Evolutionary conservation across 2,113 vertebrate genomes (phyloP).

Genomic region (Ailurus styani): DNA sequence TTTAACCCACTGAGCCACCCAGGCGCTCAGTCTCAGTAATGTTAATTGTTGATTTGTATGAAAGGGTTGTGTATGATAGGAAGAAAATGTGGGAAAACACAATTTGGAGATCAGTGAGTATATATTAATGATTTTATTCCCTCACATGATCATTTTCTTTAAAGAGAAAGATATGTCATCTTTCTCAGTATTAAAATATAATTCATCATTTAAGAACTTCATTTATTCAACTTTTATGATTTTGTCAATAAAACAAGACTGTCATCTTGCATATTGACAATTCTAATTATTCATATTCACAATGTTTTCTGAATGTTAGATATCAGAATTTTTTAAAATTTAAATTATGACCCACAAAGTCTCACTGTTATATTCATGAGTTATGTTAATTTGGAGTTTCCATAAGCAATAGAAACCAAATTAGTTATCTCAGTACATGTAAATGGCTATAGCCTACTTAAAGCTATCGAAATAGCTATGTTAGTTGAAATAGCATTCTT

Average conservation of each 20-base stretch:
- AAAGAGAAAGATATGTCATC: neutral
- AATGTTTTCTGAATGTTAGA: neutral
- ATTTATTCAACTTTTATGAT: neutral
- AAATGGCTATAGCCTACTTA: neutral
- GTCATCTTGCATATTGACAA: neutral
- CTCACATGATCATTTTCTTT: neutral
- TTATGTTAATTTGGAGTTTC: neutral
- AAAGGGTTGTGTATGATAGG: neutral
- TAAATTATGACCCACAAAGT: neutral
- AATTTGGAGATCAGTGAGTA: neutral
- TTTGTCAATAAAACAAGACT: neutral
- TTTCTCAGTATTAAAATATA: constrained; percentile 14
- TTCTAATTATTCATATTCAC: neutral
- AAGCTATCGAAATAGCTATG: neutral
- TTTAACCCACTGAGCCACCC: too few species aligned
- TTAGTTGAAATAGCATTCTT: neutral
- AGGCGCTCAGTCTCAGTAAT: neutral
- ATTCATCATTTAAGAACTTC: neutral
- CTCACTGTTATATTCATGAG: neutral
- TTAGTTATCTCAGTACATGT: neutral
- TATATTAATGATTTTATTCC: neutral
- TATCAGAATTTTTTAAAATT: neutral
- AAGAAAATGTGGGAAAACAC: neutral
- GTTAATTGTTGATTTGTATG: neutral
- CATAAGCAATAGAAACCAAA: neutral